Evolutionary conservation across 2,888 invertebrate species (phyloP).

Genomic region (Bedellia somnulentella): DNA sequence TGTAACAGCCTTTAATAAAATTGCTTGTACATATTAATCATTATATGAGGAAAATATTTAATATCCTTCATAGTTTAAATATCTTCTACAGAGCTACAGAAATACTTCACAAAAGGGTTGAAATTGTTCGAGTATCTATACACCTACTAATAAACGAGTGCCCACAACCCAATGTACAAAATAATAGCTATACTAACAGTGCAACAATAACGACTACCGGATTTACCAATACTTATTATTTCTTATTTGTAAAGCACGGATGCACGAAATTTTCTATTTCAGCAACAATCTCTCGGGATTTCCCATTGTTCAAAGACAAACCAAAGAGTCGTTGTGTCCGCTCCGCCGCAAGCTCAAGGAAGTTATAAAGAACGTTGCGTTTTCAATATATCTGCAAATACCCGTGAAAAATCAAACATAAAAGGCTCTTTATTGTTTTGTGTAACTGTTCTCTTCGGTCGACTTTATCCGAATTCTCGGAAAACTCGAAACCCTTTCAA

Average conservation of each 20-base stretch:
- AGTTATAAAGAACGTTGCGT: conserved; percentile 12
- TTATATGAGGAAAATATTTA: too few species aligned
- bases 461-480: conserved; percentile 24
- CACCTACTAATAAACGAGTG: too few species aligned
- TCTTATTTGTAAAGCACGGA: conserved; percentile 23
- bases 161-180: too few species aligned
- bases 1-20: too few species aligned
- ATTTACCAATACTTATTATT: conserved; percentile 22
- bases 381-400: conserved; percentile 17
- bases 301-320: not conserved
- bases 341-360: conserved; percentile 13
- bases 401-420: conserved; percentile 19
- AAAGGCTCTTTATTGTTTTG: conserved; percentile 16
- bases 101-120: too few species aligned
- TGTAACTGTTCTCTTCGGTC: conserved; percentile 17
- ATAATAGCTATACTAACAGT: too few species aligned
- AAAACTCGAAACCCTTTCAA: conserved; percentile 33
- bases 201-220: too few species aligned
- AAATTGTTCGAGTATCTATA: too few species aligned
- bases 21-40: too few species aligned
- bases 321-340: conserved; percentile 11
- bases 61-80: too few species aligned
- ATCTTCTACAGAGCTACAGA: too few species aligned
- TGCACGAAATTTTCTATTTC: conserved; percentile 20
- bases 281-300: conserved; percentile 4